Base-by-base conservation (phyloP, 1,140 invertebrate species). In the Ptiloglossa arizonensis region DNA sequence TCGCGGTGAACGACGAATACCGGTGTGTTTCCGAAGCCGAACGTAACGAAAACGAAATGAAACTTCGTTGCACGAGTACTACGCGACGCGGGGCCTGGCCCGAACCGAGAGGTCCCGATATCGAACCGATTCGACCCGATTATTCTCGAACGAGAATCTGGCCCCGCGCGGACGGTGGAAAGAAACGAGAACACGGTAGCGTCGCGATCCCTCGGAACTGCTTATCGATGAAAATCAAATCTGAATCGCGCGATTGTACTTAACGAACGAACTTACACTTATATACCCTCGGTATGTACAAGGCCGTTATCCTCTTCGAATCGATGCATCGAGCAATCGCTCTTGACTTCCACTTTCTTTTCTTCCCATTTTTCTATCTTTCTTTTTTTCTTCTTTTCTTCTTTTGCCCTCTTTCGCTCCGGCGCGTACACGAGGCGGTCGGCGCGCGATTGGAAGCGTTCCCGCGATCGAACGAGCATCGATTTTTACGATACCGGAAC, bases 281-380 rank as follows among this genome's bases (percentile, higher is more conserved):
- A 73, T 73, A 73, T 73, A 73, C 54, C 62, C 62, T 68, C 80
- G 75, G 67, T 86, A 86, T 86, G 27, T 86, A 86, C 84, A 86
- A 86, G 76, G 71, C 80, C 66, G 80, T 82, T 60, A 35, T 59
- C 64, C 24, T 57, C 41, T 63, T 64, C 57, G 35, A 80, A 41
- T 62, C 64, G 52, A 56, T 74, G n/a, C n/a, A 64, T 70, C 66
- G 72, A 70, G 29, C 44, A 50, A 70, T 83, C 27, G 44, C 38
- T 59, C 32, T n/a, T n/a, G n/a, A n/a, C n/a, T n/a, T n/a, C n/a
- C n/a, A n/a, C n/a, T n/a, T n/a, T n/a, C n/a, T n/a, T n/a, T n/a
- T n/a, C n/a, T n/a, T n/a, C 56, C 41, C 50, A 19, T n/a, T 27
- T 11, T 13, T 69, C 44, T 2, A n/a, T 60, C 11, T 15, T 38